Conservation (phyloP, 2,888 invertebrate genomes). For the Chrysina gloriosa region DNA sequence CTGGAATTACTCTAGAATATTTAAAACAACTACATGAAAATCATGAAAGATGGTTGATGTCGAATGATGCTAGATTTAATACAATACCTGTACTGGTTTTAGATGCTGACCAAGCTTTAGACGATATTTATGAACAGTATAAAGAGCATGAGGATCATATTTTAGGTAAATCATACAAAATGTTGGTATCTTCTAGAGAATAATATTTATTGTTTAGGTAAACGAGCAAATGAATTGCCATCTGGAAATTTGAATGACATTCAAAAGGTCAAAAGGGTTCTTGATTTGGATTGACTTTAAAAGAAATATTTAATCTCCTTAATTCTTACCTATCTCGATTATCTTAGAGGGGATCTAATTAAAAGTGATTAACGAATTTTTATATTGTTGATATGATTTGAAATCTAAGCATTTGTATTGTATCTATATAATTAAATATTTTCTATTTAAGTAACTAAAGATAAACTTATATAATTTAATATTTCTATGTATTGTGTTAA, state of each 20-base stretch:
- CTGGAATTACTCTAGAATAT: constrained; percentile 82
- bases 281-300: background rate
- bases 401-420: too few relatives aligned
- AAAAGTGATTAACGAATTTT: background rate
- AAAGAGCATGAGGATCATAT: constrained; percentile 71
- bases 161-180: constrained; percentile 54
- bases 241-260: background rate
- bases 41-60: constrained; percentile 78
- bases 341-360: background rate
- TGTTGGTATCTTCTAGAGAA: background rate
- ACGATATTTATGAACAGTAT: constrained; percentile 74
- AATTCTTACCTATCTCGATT: background rate
- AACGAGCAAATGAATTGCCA: background rate
- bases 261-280: background rate
- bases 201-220: background rate
- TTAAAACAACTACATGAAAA: constrained; percentile 82
- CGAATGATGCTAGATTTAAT: constrained; percentile 58
- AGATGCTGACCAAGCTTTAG: constrained; percentile 75
- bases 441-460: too few relatives aligned
- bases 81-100: constrained; percentile 70
- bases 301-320: background rate
- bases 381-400: too few relatives aligned
- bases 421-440: too few relatives aligned
- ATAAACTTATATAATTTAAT: too few relatives aligned
- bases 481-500: too few relatives aligned